A percentile compares a stretch with the other conserved stretches of the same genome.
These are phyloP conservation scores for Palloptera scutellata DNA, from an alignment of 2,888 invertebrate genomes.

Conservation along the genomic window DNA sequence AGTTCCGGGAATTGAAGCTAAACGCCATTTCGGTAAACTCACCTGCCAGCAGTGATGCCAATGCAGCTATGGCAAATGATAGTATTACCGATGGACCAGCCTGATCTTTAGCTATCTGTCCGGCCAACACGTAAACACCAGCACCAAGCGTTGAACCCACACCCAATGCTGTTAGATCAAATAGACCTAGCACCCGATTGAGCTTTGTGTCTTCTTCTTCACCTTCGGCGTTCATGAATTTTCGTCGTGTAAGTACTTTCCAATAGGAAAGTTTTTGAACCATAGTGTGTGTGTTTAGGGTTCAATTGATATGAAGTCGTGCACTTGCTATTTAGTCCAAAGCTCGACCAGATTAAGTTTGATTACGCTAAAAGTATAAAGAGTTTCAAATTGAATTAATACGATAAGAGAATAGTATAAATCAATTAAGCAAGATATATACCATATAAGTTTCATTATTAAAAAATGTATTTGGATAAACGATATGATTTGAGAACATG, in stretches of 20 bases:
- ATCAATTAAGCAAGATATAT: no score
- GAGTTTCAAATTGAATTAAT: no score
- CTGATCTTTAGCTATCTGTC: slow-evolving; percentile 76
- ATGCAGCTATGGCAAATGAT: slow-evolving; percentile 87
- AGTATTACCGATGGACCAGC: slow-evolving; percentile 88
- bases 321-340: background rate
- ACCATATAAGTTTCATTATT: no score
- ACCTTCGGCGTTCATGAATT: slow-evolving; percentile 49
- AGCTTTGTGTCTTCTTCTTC: slow-evolving; percentile 55
- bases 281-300: slow-evolving; percentile 42
- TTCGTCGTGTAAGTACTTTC: slow-evolving; percentile 61
- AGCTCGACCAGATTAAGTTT: background rate
- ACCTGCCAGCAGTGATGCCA: slow-evolving; percentile 88
- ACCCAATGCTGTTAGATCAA: slow-evolving; percentile 81
- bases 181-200: slow-evolving; percentile 58
- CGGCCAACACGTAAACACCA: slow-evolving; percentile 87
- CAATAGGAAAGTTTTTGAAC: slow-evolving; percentile 56
- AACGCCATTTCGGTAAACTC: slow-evolving; percentile 30
- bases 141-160: slow-evolving; percentile 86
- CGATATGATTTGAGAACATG: no score
- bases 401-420: no score
- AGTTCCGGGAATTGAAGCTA: no score
- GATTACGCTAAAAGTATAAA: no score
- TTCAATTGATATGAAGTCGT: background rate
- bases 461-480: no score